Base-by-base conservation (phyloP, 1,140 invertebrate genomes). In the Pissodes strobi region DNA sequence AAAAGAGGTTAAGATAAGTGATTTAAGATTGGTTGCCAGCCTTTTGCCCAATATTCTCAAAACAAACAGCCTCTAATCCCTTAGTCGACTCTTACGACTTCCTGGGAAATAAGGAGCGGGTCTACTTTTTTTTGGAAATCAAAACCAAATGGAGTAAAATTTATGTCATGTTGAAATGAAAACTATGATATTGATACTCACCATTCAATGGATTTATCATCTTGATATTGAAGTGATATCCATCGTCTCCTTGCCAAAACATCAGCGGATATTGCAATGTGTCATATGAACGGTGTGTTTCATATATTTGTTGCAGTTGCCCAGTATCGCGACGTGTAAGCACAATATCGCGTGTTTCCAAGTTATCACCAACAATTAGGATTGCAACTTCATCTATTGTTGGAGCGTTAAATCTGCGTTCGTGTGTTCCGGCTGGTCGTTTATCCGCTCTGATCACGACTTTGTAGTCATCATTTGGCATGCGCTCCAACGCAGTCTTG, bases 341-440 rank as follows among this genome's bases (percentile, higher is more conserved):
- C 21, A 81, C 69, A 70, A 82, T 82, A 71, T 82, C 77, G 58
- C 74, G 69, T 15, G 62, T 59, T 66, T 76, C 41, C 21, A 76
- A 74, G 59, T 79, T 39, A 71, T 81, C 75, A 41, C 77, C 79
- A 59, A 79, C 64, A 59, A 69, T 67, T 19, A 67, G 17, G 23
- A 68, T 61, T 19, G 65, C 66, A 19, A 82, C 75, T 74, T 82
- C 79, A 46, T 46, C 45, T 17, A 46, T 46, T 8, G 45, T 46
- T 6, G 45, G 10, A 17, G 45, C 4, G 18, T 83, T 83, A 66
- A 76, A 81, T 58, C 67, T 66, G 60, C 77, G 52, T 69, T 65
- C 72, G 67, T 82, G 81, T 78, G 79, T 59, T 57, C 78, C 75
- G 64, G 63, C 64, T 46, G 78, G 75, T 73, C 55, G 66, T 69